These are phyloP conservation scores for Neolamprologus toae DNA, from an alignment of 2,113 vertebrate genomes.

Conservation along the genomic window DNA sequence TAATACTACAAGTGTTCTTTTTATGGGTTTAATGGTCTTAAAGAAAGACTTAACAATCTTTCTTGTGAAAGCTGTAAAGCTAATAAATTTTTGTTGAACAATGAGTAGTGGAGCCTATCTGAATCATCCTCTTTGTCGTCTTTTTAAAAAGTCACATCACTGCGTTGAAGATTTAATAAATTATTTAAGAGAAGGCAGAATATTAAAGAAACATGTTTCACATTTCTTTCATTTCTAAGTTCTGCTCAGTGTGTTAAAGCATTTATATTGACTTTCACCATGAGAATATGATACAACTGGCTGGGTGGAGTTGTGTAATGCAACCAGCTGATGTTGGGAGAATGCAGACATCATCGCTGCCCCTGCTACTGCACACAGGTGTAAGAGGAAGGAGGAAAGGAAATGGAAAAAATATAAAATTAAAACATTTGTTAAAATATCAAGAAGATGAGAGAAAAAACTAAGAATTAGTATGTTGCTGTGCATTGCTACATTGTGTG, in stretches of 20 bases:
- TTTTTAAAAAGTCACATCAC: background rate
- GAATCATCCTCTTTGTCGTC: background rate
- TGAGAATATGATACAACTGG: background rate
- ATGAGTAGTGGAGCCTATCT: constrained; percentile 47
- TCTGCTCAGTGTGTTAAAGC: background rate
- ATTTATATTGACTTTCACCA: background rate
- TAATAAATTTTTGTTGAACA: constrained; percentile 13
- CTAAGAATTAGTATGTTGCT: background rate
- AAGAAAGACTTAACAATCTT: background rate
- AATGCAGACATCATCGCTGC: background rate
- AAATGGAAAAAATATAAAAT: background rate
- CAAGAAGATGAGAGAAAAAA: background rate
- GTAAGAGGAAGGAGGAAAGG: background rate
- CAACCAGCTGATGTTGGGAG: background rate
- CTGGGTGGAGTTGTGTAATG: background rate
- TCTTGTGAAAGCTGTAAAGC: background rate
- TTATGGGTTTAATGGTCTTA: background rate
- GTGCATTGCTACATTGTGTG: background rate
- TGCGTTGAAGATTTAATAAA: background rate
- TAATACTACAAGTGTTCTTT: background rate
- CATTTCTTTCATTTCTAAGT: background rate
- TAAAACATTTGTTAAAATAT: background rate
- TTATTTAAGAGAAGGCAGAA: background rate
- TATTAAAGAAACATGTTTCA: background rate
- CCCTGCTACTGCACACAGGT: background rate